Percentiles rank a stretch among this genome's conserved stretches.
phyloP scores from a whole-genome alignment of 2,888 invertebrate species.

The Archips xylosteana region DNA sequence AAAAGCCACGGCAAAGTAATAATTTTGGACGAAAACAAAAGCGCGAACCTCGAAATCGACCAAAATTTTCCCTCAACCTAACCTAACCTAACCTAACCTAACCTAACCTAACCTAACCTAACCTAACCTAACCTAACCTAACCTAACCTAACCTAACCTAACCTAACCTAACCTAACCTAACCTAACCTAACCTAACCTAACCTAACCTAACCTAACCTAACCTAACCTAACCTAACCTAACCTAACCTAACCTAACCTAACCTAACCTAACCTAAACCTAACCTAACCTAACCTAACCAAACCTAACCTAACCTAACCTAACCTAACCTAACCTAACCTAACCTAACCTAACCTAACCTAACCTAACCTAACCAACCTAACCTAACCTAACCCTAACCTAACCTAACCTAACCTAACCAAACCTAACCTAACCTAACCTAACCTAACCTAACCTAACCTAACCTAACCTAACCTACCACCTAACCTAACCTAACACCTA shows the following conservation, averaged over 20 bases:
- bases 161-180: constrained; percentile 38
- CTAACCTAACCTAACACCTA: no score
- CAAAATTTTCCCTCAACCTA: no score
- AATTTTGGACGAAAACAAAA: no score
- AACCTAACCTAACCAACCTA: constrained; percentile 19
- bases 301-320: constrained; percentile 22
- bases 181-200: constrained; percentile 42
- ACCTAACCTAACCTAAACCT: constrained; percentile 37
- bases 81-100: constrained; percentile 42
- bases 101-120: constrained; percentile 41
- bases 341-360: constrained; percentile 12
- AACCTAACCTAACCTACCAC: background rate
- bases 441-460: constrained; percentile 43
- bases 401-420: constrained; percentile 41
- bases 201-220: constrained; percentile 46
- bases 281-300: constrained; percentile 21
- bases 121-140: constrained; percentile 29
- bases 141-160: no score
- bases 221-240: constrained; percentile 30
- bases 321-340: constrained; percentile 25
- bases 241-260: constrained; percentile 14
- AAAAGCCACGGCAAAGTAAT: no score
- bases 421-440: constrained; percentile 42
- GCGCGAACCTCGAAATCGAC: no score
- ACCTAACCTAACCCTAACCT: constrained; percentile 29